phyloP scores from a whole-genome alignment of 2,888 invertebrate species.

The Protonemura montana region DNA sequence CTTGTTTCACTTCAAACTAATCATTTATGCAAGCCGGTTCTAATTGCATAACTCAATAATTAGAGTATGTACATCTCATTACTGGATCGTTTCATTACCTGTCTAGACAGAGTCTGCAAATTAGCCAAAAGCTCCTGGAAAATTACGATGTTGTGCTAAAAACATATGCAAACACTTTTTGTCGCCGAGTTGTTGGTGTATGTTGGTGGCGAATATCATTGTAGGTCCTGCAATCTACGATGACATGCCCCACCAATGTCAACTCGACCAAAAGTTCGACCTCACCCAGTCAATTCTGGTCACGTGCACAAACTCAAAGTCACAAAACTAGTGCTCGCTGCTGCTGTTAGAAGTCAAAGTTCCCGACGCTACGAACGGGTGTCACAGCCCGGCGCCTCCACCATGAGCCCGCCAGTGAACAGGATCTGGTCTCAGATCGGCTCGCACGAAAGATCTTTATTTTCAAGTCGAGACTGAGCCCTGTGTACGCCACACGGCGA shows the following conservation, averaged over 20 bases:
- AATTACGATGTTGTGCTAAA: neutral
- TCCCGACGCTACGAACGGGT: neutral
- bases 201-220: too few species aligned
- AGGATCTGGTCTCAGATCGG: too few species aligned
- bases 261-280: neutral
- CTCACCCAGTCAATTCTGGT: neutral
- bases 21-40: neutral
- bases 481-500: neutral
- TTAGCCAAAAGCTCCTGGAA: neutral
- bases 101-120: neutral
- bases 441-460: too few species aligned
- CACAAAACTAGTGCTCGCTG: neutral
- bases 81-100: conserved; percentile 1
- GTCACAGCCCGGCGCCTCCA: neutral
- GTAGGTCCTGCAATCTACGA: too few species aligned
- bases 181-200: too few species aligned
- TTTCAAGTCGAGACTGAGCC: too few species aligned
- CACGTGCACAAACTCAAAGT: neutral
- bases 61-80: conserved; percentile 16
- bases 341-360: neutral
- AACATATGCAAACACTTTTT: too few species aligned
- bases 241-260: too few species aligned
- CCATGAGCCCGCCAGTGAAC: neutral
- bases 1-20: neutral
- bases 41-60: conserved; percentile 32